phyloP scores from a whole-genome alignment of 2,888 invertebrate species.

The Philopedon plagiatum region DNA sequence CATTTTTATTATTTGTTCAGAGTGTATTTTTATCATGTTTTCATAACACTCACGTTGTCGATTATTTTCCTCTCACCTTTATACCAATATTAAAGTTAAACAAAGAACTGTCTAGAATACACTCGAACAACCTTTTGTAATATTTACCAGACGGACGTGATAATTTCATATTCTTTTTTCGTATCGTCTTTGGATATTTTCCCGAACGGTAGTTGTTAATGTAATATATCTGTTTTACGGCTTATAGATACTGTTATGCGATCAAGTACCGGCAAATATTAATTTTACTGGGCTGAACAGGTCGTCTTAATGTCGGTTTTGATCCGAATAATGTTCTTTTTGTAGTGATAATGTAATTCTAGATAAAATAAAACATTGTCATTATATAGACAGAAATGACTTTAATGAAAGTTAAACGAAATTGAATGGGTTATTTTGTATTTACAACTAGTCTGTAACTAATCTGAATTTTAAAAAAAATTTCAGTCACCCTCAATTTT shows the following conservation, averaged over 20 bases:
- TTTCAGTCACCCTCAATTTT: too few species aligned
- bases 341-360: too few species aligned
- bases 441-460: too few species aligned
- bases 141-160: slow-evolving; percentile 30
- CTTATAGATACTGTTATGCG: not conserved
- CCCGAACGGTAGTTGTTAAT: not conserved
- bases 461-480: too few species aligned
- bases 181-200: slow-evolving; percentile 21
- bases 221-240: not conserved
- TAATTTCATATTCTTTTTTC: slow-evolving; percentile 16
- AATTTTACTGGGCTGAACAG: too few species aligned
- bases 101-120: slow-evolving; percentile 24
- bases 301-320: too few species aligned
- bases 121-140: slow-evolving; percentile 28
- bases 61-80: slow-evolving; percentile 13
- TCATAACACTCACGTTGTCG: slow-evolving; percentile 7
- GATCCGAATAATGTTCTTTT: too few species aligned
- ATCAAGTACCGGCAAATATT: not conserved
- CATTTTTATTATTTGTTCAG: slow-evolving; percentile 5
- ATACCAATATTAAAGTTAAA: slow-evolving; percentile 32
- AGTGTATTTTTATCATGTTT: slow-evolving; percentile 8
- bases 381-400: too few species aligned
- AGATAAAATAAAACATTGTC: too few species aligned
- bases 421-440: too few species aligned
- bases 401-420: too few species aligned